These are phyloP conservation scores for Drosophila setosimentum DNA, from an alignment of 2,888 invertebrate species.

Conservation along the genomic window DNA sequence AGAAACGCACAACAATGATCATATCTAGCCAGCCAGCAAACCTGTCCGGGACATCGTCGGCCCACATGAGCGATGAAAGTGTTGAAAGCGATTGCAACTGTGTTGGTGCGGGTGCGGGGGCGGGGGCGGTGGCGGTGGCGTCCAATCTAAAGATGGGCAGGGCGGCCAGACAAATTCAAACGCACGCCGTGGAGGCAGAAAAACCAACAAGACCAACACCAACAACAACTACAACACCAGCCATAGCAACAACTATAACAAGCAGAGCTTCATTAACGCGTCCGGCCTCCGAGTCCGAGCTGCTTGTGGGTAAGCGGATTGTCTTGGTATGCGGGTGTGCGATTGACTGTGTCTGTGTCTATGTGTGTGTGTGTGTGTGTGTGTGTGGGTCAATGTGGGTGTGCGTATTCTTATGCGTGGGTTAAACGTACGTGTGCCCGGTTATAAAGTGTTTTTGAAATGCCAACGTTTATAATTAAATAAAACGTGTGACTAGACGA, in stretches of 20 bases:
- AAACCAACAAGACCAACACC: slow-evolving; percentile 10
- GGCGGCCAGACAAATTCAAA: slow-evolving; percentile 42
- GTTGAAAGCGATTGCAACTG: slow-evolving; percentile 59
- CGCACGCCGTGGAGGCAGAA: slow-evolving; percentile 36
- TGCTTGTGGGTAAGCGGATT: slow-evolving; percentile 71
- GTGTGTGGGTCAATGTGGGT: background rate
- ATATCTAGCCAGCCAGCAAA: slow-evolving; percentile 68
- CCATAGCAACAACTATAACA: slow-evolving; percentile 40
- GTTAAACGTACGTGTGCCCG: slow-evolving; percentile 32
- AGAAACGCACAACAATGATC: slow-evolving; percentile 55
- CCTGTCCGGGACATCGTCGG: slow-evolving; percentile 55
- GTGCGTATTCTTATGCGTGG: background rate
- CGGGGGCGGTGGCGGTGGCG: slow-evolving; percentile 15
- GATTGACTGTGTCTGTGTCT: background rate
- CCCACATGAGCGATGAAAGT: slow-evolving; percentile 60
- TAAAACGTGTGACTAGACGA: slow-evolving; percentile 68
- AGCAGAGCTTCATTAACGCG: slow-evolving; percentile 75
- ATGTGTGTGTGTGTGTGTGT: background rate
- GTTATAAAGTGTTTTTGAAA: slow-evolving; percentile 75
- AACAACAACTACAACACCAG: slow-evolving; percentile 20
- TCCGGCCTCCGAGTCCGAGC: slow-evolving; percentile 74
- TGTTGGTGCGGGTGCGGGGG: slow-evolving; percentile 27
- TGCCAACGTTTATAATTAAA: slow-evolving; percentile 77
- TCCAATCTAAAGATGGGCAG: slow-evolving; percentile 40
- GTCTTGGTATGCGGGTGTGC: slow-evolving; percentile 16